These are phyloP conservation scores for Eustalomyia histrio DNA, from an alignment of 2,888 invertebrate genomes.

Conservation along the genomic window DNA sequence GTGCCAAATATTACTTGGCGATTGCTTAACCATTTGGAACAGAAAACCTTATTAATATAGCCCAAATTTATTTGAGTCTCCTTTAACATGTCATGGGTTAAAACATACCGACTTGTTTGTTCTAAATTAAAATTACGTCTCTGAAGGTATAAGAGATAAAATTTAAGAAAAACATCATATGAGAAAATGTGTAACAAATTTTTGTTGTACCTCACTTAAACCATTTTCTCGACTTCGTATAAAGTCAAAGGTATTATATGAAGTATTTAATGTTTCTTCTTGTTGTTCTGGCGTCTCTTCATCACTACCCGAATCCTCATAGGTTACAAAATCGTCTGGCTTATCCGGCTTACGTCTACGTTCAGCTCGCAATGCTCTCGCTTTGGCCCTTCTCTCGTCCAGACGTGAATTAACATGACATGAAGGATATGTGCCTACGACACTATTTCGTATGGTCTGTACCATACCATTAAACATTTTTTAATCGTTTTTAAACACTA, in stretches of 20 bases:
- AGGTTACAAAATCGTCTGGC: conserved; percentile 93
- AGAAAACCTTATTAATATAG: conserved; percentile 95
- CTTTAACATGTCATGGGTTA: conserved; percentile 93
- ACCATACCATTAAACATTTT: conserved; percentile 77
- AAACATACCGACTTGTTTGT: conserved; percentile 91
- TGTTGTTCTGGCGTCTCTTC: conserved; percentile 87
- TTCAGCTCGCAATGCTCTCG: conserved; percentile 81
- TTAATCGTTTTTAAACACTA: not conserved
- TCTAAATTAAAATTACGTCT: conserved; percentile 85
- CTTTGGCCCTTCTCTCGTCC: conserved; percentile 86
- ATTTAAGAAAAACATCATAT: not conserved
- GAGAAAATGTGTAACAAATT: not conserved
- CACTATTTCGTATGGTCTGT: conserved; percentile 77
- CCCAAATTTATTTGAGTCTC: conserved; percentile 91
- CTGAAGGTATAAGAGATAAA: conserved; percentile 65
- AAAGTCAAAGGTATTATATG: conserved; percentile 93
- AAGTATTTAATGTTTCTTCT: conserved; percentile 87
- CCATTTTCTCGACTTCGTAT: conserved; percentile 88
- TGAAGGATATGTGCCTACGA: conserved; percentile 88
- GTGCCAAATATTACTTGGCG: conserved; percentile 97
- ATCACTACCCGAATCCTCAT: conserved; percentile 93
- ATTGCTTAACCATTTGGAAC: conserved; percentile 97
- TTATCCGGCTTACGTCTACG: conserved; percentile 90
- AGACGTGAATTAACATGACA: conserved; percentile 86
- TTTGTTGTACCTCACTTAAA: conserved; percentile 81